These are phyloP conservation scores for Lophius americanus DNA, from an alignment of 2,797 vertebrate genomes.

Conservation along the genomic window DNA sequence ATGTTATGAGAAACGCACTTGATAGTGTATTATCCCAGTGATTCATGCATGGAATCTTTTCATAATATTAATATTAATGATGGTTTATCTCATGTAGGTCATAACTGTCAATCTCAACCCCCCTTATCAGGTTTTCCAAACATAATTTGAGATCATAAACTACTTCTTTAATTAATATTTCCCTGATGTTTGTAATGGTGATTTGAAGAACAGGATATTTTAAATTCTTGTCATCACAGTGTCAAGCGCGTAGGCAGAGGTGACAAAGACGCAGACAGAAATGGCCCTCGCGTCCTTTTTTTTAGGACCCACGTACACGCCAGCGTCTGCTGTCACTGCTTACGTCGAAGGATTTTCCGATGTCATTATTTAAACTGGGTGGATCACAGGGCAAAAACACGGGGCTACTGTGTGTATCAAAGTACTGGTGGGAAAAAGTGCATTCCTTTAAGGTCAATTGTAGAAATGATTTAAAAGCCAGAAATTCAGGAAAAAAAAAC, in stretches of 20 bases:
- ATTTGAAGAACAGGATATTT: not conserved
- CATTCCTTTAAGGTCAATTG: not conserved
- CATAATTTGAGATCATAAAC: not conserved
- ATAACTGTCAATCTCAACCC: not conserved
- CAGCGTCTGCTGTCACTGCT: slow-evolving; percentile 7
- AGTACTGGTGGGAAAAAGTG: not conserved
- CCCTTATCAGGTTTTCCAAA: not conserved
- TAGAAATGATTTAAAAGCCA: not conserved
- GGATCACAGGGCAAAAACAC: not conserved
- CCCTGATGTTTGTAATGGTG: not conserved
- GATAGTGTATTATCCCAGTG: not conserved
- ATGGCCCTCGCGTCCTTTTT: not conserved
- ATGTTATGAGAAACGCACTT: not conserved
- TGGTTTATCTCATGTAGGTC: not conserved
- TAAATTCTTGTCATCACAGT: not conserved
- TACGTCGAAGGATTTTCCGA: not conserved
- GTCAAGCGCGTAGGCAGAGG: not conserved
- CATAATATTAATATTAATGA: not conserved
- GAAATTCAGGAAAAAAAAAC: not conserved
- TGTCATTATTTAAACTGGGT: not conserved
- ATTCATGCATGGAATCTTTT: not conserved
- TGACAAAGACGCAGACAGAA: slow-evolving; percentile 2
- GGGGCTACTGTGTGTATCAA: no score
- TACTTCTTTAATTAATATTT: no score
- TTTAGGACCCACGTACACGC: not conserved